Conservation (phyloP, 2,113 vertebrate species). For the Pelusios castaneus region DNA sequence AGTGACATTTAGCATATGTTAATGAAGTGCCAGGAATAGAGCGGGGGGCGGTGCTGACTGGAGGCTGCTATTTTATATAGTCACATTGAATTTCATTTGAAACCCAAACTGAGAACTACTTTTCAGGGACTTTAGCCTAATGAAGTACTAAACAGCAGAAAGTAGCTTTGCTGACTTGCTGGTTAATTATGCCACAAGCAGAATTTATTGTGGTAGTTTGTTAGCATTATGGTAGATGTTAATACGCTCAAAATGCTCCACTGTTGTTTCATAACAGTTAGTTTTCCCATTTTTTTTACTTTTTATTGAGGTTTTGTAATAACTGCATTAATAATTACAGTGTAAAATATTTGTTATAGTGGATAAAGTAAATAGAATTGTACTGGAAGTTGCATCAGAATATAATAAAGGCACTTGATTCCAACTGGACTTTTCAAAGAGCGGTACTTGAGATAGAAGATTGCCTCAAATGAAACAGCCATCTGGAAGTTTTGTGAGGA, state of each 20-base stretch:
- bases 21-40: not conserved
- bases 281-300: conserved; percentile 31
- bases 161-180: conserved; percentile 9
- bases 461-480: conserved; percentile 44
- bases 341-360: conserved; percentile 41
- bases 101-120: not conserved
- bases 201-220: conserved; percentile 47
- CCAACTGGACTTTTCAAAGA: conserved; percentile 38
- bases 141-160: not conserved
- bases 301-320: conserved; percentile 39
- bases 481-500: conserved; percentile 65
- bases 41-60: not conserved
- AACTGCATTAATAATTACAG: not conserved
- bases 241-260: conserved; percentile 24
- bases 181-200: conserved; percentile 14
- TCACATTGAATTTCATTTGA: conserved; percentile 10
- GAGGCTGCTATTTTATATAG: conserved; percentile 6
- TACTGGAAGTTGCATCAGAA: conserved; percentile 12
- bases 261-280: conserved; percentile 49
- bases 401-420: conserved; percentile 48
- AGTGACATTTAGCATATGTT: not conserved
- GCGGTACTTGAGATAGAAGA: conserved; percentile 27
- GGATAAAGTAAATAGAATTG: conserved; percentile 49
- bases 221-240: conserved; percentile 24
- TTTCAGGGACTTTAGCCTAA: conserved; percentile 13